A percentile compares a stretch with the other conserved stretches of the same genome.
phyloP scores from a whole-genome alignment of 2,888 invertebrate genomes.

The Norana najaformis region DNA sequence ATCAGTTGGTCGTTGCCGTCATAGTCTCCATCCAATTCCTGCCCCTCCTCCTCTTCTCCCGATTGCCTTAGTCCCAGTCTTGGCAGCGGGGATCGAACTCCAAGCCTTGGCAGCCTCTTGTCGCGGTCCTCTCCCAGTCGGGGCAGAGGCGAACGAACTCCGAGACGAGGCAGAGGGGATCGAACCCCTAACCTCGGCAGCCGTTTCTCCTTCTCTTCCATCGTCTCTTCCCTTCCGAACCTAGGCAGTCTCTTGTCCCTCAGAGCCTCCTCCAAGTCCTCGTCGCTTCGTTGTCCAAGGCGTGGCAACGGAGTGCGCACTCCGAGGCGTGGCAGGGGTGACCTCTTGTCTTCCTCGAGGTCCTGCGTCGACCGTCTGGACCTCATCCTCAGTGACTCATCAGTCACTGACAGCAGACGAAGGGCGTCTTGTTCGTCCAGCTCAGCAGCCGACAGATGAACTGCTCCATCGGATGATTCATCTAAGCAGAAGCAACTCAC shows the following conservation, averaged over 20 bases:
- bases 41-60: neutral
- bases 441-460: neutral
- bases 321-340: constrained; percentile 23
- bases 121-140: constrained; percentile 24
- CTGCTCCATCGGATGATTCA: neutral
- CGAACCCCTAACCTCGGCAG: constrained; percentile 26
- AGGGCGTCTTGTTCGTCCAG: neutral
- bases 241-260: constrained; percentile 22
- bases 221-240: constrained; percentile 15
- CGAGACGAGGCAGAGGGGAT: constrained; percentile 28
- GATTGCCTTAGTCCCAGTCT: neutral
- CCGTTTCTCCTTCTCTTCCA: constrained; percentile 26
- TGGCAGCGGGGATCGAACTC: constrained; percentile 15
- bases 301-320: constrained; percentile 8
- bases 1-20: neutral
- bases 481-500: neutral
- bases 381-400: neutral
- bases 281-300: neutral
- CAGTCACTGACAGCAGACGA: neutral
- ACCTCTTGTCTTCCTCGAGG: constrained; percentile 7
- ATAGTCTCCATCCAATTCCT: neutral
- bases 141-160: neutral
- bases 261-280: neutral
- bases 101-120: constrained; percentile 29
- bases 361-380: neutral